Evolutionary conservation across 1,140 invertebrate genomes (phyloP), one percentile per base, ranked within the genome.

Genomic region (Batillaria attramentaria): DNA sequence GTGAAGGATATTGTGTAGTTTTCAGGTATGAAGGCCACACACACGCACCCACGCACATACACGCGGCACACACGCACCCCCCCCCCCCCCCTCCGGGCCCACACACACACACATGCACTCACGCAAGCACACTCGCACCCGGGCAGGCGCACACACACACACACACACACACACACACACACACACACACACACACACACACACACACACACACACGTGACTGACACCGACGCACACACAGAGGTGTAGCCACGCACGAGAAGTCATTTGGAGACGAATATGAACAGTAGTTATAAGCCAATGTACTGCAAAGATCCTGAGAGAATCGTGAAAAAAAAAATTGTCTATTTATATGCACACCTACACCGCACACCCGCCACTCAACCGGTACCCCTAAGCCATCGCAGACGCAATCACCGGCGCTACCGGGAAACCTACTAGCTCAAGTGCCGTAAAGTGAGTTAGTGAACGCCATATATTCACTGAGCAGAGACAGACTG

Each of bases 101-200:
- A 74, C 46, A 28, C 43, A 74, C 41, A 37, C 33, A 65, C 70
- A 33, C 54, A 79, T 37, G 39, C 68, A 41, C 68, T 24, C 39
- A 41, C 24, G 18, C 68, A 70, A 35, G 18, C 68, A 41, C 68
- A n/a, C 68, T 28, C 37, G n/a, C 68, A 41, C 42, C 5, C 68
- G 39, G 37, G 31, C 68, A 70, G n/a, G 18, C 68, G 18, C 42
- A 24, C 68, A 24, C 68, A n/a, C 39, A 41, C 42, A 10, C 68
- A 70, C 68, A 28, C 18, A 20, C 18, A 28, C 35, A 24, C 35
- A 16, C 68, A 24, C 68, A 43, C 68, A 41, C 37, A n/a, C 68
- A 41, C 24, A 13, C 68, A 46, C 68, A 3, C 35, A n/a, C 68
- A 24, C 68, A 41, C 68, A 43, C 42, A 41, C 68, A 46, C 68